Conservation (phyloP, 2,888 invertebrate genomes). For the Xylocampa areola region DNA sequence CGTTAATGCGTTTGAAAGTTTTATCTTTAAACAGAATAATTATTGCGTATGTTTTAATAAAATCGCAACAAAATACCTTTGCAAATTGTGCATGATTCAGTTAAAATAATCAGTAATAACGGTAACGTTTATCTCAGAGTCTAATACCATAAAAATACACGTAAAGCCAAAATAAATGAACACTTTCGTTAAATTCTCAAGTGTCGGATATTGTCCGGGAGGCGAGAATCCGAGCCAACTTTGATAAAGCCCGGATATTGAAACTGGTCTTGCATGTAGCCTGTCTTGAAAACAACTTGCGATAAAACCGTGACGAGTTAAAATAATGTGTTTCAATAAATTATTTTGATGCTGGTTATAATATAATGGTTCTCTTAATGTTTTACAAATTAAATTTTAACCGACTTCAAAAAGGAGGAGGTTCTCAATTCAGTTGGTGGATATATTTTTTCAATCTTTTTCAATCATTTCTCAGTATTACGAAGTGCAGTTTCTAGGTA, state of each 20-base stretch:
- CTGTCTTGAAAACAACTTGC: conserved; percentile 18
- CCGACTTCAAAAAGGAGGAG: not conserved
- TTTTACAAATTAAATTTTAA: too few species aligned
- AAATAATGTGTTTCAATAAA: conserved; percentile 7
- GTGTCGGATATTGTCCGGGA: conserved; percentile 45
- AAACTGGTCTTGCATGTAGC: conserved; percentile 36
- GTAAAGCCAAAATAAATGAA: conserved; percentile 19
- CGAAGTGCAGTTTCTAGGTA: not conserved
- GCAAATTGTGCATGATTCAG: too few species aligned
- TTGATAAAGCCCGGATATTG: conserved; percentile 46
- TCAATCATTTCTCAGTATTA: not conserved
- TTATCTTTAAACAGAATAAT: too few species aligned
- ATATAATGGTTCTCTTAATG: not conserved
- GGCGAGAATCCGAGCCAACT: conserved; percentile 36
- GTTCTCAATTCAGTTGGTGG: not conserved
- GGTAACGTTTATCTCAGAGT: not conserved
- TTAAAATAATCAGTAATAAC: not conserved
- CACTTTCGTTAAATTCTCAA: conserved; percentile 43
- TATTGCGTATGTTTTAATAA: too few species aligned
- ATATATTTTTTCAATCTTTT: not conserved
- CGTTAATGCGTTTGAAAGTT: too few species aligned
- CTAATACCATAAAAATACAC: conserved; percentile 10
- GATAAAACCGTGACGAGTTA: conserved; percentile 10
- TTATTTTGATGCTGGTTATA: not conserved
- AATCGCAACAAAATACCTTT: too few species aligned